phyloP scores from a whole-genome alignment of 2,888 invertebrate genomes.

The Caenorhabditis panamensis region DNA sequence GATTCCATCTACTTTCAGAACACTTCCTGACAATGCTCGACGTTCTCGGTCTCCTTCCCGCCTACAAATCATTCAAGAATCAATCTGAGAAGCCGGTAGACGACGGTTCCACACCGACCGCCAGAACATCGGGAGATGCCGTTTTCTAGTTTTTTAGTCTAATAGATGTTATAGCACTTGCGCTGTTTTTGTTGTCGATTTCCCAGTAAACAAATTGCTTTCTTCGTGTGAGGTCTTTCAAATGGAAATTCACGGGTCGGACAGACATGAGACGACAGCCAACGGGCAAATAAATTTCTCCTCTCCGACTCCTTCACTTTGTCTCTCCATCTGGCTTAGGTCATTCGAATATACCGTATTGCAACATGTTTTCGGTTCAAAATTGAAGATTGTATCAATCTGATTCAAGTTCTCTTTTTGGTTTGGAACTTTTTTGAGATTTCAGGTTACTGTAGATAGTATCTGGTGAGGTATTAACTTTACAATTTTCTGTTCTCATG shows the following conservation, averaged over 20 bases:
- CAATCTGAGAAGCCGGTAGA: constrained; percentile 22
- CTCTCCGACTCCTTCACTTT: not conserved
- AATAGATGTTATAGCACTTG: not conserved
- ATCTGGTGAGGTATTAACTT: not conserved
- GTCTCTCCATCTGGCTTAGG: not conserved
- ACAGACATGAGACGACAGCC: not conserved
- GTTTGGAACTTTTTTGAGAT: constrained; percentile 3
- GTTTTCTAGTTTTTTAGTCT: constrained; percentile 14
- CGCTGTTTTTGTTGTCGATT: constrained; percentile 26
- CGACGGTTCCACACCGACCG: not conserved
- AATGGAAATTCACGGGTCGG: not conserved
- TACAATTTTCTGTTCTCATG: no score
- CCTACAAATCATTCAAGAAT: constrained; percentile 36
- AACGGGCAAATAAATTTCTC: not conserved
- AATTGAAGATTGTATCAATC: not conserved
- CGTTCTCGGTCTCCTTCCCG: constrained; percentile 58
- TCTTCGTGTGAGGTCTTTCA: constrained; percentile 4
- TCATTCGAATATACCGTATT: not conserved
- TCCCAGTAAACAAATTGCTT: constrained; percentile 1
- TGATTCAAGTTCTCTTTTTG: not conserved
- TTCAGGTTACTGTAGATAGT: not conserved
- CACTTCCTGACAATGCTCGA: constrained; percentile 71
- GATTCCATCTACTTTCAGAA: constrained; percentile 46
- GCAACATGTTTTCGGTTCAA: not conserved
- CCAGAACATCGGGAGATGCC: constrained; percentile 33